A percentile compares a stretch with the other conserved stretches of the same genome.
Evolutionary conservation across 2,113 vertebrate genomes (phyloP).

Genomic region (Candoia aspera): DNA sequence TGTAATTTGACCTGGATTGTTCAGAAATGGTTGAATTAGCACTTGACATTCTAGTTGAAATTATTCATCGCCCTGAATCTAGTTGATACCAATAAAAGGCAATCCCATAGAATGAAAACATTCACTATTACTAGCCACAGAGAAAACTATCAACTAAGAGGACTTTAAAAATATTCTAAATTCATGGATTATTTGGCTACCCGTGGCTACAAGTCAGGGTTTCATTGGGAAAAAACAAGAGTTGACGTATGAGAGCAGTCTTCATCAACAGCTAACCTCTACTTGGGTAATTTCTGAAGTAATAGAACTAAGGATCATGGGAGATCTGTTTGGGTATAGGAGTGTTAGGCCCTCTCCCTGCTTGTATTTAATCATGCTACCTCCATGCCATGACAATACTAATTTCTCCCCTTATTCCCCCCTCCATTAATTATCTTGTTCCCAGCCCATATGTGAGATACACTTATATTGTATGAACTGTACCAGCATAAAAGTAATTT

Average conservation of each 20-base stretch:
- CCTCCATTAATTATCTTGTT: neutral
- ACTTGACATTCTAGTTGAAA: neutral
- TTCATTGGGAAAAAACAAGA: neutral
- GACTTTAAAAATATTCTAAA: neutral
- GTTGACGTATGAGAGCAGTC: neutral
- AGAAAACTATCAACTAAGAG: neutral
- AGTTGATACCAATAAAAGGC: neutral
- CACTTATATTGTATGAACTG: neutral
- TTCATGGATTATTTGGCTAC: neutral
- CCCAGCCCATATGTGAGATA: neutral
- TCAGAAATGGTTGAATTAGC: constrained; percentile 1
- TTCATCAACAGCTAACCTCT: neutral
- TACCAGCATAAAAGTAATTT: neutral
- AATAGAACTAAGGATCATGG: neutral
- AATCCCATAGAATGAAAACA: neutral
- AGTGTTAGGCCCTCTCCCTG: neutral
- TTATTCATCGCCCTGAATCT: neutral
- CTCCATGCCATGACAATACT: neutral
- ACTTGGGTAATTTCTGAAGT: neutral
- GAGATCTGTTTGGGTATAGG: neutral
- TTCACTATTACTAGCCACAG: neutral
- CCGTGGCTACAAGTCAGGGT: neutral
- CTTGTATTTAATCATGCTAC: neutral
- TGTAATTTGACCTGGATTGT: neutral
- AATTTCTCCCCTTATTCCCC: neutral